Conservation (phyloP, 2,888 invertebrate genomes). For the Psococerastis gibbosa region DNA sequence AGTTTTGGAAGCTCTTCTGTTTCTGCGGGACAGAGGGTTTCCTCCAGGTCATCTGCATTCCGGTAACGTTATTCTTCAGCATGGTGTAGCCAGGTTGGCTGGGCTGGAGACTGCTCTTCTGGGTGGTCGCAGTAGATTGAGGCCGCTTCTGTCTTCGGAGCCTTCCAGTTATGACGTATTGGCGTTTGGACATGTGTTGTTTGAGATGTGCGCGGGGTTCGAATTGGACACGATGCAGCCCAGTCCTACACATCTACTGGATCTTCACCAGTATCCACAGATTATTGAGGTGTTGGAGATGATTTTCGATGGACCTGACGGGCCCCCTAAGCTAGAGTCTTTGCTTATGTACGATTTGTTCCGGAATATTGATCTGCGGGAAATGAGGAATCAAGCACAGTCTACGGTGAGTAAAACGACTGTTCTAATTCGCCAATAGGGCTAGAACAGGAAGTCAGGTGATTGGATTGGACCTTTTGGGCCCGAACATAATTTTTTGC, state of each 20-base stretch:
- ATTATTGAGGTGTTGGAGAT: conserved; percentile 57
- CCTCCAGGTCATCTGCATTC: conserved; percentile 73
- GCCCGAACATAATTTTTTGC: too few species aligned
- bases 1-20: conserved; percentile 68
- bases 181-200: conserved; percentile 64
- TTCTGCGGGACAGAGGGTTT: conserved; percentile 71
- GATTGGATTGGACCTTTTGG: neutral
- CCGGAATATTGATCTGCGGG: conserved; percentile 70
- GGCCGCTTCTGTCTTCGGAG: conserved; percentile 32
- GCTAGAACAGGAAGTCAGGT: neutral
- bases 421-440: neutral
- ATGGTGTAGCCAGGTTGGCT: conserved; percentile 67
- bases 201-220: conserved; percentile 80
- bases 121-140: conserved; percentile 45
- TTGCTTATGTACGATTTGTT: conserved; percentile 68
- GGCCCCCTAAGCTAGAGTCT: conserved; percentile 57
- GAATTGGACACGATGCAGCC: conserved; percentile 58
- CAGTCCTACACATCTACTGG: conserved; percentile 49
- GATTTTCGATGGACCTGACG: conserved; percentile 50
- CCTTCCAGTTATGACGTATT: conserved; percentile 40
- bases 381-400: conserved; percentile 58
- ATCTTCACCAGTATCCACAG: conserved; percentile 50
- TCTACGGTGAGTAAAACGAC: conserved; percentile 39
- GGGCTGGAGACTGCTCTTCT: conserved; percentile 73
- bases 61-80: conserved; percentile 80